These are phyloP conservation scores for Agrochola lychnidis DNA, from an alignment of 2,888 invertebrate species.

Conservation along the genomic window DNA sequence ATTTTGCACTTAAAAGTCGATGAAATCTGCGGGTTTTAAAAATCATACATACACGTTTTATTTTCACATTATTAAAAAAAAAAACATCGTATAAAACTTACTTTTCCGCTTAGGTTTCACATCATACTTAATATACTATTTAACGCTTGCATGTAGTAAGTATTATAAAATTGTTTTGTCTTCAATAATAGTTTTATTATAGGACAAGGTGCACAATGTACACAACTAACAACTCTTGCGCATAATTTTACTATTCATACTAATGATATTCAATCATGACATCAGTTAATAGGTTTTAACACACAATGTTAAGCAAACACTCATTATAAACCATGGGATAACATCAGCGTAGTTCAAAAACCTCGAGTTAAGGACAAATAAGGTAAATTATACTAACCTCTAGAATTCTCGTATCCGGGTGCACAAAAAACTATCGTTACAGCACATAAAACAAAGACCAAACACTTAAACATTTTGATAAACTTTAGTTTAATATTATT, in stretches of 20 bases:
- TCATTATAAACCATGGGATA: background rate
- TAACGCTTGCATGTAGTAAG: background rate
- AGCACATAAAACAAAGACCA: constrained; percentile 56
- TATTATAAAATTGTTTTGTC: background rate
- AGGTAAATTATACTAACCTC: constrained; percentile 66
- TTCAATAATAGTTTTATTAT: constrained; percentile 1
- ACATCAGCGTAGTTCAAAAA: constrained; percentile 7
- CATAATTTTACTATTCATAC: background rate
- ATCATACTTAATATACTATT: background rate
- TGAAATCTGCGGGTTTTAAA: background rate
- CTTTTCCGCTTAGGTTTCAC: background rate
- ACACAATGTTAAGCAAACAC: constrained; percentile 13
- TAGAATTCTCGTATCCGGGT: constrained; percentile 48
- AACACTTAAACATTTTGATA: constrained; percentile 61
- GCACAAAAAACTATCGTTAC: constrained; percentile 54
- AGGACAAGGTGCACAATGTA: background rate
- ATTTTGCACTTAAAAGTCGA: background rate
- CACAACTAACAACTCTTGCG: background rate
- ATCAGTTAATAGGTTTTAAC: background rate
- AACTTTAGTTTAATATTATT: constrained; percentile 22
- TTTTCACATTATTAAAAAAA: background rate
- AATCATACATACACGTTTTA: background rate
- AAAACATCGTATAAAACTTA: background rate
- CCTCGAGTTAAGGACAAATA: constrained; percentile 5
- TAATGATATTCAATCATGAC: constrained; percentile 11